Base-by-base conservation (phyloP, 2,113 vertebrate genomes). In the Prunella fulvescens region DNA sequence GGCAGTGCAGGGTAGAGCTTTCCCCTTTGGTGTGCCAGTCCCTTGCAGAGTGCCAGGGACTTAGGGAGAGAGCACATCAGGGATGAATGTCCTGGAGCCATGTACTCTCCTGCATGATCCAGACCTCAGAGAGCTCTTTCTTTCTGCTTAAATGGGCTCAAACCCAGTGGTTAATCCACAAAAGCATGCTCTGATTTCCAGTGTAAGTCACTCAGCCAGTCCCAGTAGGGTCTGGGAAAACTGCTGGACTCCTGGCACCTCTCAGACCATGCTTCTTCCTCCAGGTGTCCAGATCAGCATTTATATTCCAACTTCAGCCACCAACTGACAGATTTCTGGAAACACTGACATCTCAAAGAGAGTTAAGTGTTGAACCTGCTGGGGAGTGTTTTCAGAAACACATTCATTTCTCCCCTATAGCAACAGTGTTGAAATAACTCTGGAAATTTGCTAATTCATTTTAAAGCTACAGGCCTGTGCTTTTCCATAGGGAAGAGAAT, bases 1-100 rank as follows among this genome's bases (percentile, higher is more conserved):
- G 0, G 35, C 56, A 44, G 47, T 1, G 4, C 28, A 25, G 19
- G 45, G 12, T 29, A 73, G 40, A 42, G 3, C 14, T 37, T 44
- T 72, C 8, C 8, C 6, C 4, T 6, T 9, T 5, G 12, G 13
- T 0, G 0, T 61, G 39, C 44, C 65, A 57, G 40, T 42, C 25
- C 69, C 56, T 67, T n/a, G 39, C 19, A 47, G n/a, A 28, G 44
- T 39, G 48, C 66, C 76, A 69, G 77, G 14, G 18, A 62, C 50
- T 73, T 4, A 2, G 18, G 74, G n/a, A 72, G 50, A 24, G 5
- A 80, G 50, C 51, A 37, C 48, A 62, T 51, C 90, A 74, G 56
- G 85, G 65, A 33, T 4, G 8, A 24, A 47, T 60, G 16, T 47
- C 70, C 57, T 40, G 19, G 39, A 84, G 35, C 2, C 2, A 7